phyloP scores from a whole-genome alignment of 1,140 invertebrate species.

The Hestina assimilis region DNA sequence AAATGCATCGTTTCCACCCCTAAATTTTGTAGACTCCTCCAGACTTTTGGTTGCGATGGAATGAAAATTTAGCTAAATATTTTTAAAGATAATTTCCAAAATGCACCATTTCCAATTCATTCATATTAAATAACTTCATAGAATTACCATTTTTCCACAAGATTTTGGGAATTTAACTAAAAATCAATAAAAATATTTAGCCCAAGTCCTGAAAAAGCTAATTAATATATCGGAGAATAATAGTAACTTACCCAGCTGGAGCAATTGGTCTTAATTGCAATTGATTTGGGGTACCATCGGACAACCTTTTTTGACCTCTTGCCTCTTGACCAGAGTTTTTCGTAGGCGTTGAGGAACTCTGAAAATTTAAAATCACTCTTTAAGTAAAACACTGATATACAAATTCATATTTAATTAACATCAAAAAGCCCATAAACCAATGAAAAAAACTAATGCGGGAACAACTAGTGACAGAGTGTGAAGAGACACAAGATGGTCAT shows the following conservation, averaged over 20 bases:
- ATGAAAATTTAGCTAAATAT: conserved; percentile 1
- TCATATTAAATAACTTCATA: no score
- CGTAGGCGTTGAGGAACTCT: conserved; percentile 54
- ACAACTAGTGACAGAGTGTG: conserved; percentile 2
- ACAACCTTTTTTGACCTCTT: conserved; percentile 65
- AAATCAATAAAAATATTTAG: conserved; percentile 5
- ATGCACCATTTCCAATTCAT: no score
- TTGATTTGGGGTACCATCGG: conserved; percentile 67
- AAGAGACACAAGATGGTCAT: conserved; percentile 6
- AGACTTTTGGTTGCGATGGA: not conserved
- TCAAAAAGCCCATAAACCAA: conserved; percentile 24
- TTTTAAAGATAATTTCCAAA: not conserved
- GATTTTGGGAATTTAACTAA: not conserved
- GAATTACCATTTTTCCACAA: not conserved
- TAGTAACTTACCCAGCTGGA: conserved; percentile 61
- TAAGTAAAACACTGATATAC: not conserved
- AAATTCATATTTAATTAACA: not conserved
- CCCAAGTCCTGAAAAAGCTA: conserved; percentile 6
- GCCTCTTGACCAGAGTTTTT: conserved; percentile 57
- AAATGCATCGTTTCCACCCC: no score
- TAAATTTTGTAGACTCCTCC: not conserved
- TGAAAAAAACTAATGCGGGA: conserved; percentile 13
- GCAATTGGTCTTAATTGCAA: conserved; percentile 66
- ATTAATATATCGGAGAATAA: not conserved
- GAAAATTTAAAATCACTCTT: conserved; percentile 27